A percentile compares a stretch with the other conserved stretches of the same genome.
Conservation (phyloP, 1,140 invertebrate species). For the Caerostris darwini region DNA sequence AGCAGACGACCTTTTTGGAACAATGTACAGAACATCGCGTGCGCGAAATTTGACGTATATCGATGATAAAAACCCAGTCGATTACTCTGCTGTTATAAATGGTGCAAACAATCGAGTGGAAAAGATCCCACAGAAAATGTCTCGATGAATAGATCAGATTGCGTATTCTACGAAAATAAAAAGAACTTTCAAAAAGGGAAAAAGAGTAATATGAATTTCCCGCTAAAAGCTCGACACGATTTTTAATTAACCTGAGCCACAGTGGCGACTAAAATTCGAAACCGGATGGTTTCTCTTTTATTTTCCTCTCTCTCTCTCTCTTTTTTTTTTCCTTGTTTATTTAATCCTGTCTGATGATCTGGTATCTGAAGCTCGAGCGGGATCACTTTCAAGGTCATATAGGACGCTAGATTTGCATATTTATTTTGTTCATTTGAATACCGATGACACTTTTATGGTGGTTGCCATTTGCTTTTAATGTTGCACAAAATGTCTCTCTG, state of each 20-base stretch:
- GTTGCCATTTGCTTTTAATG: not conserved
- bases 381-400: constrained; percentile 36
- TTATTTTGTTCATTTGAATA: not conserved
- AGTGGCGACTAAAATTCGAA: constrained; percentile 13
- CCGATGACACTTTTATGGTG: constrained; percentile 14
- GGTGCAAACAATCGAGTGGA: not conserved
- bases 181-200: not conserved
- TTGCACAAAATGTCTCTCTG: not conserved
- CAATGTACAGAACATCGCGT: constrained; percentile 4
- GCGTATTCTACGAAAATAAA: not conserved
- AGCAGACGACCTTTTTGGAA: constrained; percentile 1
- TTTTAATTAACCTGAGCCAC: constrained; percentile 37
- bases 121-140: not conserved
- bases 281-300: constrained; percentile 35
- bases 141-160: not conserved
- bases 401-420: constrained; percentile 20
- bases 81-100: not conserved
- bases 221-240: constrained; percentile 27
- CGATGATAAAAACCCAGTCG: not conserved
- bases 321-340: not conserved
- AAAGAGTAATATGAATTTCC: constrained; percentile 1
- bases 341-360: constrained; percentile 35
- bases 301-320: not conserved
- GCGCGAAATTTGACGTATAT: not conserved
- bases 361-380: constrained; percentile 14